A percentile compares a stretch with the other conserved stretches of the same genome.
Evolutionary conservation across 2,797 vertebrate genomes (phyloP).

Genomic region (Manis crassicaudata): DNA sequence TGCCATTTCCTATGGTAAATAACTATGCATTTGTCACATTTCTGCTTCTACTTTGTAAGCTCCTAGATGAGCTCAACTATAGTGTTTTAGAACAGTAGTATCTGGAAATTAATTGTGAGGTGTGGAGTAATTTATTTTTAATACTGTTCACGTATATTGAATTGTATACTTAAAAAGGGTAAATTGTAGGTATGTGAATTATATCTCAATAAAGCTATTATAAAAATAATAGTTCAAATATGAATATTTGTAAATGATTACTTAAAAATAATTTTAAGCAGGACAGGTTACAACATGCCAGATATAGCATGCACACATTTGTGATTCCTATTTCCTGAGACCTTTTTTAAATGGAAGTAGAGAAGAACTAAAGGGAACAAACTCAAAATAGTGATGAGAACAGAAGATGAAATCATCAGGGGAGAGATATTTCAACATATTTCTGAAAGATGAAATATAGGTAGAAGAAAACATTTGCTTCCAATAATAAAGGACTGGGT

Average conservation of each 20-base stretch:
- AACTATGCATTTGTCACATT: neutral
- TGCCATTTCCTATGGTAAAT: neutral
- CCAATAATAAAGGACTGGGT: neutral
- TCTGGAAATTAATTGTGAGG: neutral
- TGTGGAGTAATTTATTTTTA: conserved; percentile 1
- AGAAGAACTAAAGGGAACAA: neutral
- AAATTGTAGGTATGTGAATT: neutral
- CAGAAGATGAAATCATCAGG: neutral
- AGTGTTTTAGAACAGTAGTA: neutral
- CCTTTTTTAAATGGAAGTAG: neutral
- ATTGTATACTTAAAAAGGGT: neutral
- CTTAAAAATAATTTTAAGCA: conserved; percentile 36
- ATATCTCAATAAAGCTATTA: neutral
- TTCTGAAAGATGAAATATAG: conserved; percentile 10
- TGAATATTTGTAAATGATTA: conserved; percentile 4
- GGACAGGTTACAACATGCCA: neutral
- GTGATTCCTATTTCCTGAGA: neutral
- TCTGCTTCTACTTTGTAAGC: neutral
- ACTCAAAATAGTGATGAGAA: neutral
- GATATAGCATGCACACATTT: neutral
- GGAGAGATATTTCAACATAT: conserved; percentile 2
- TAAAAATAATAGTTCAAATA: conserved; percentile 45
- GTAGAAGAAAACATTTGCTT: neutral
- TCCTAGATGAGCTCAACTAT: neutral
- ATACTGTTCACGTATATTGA: conserved; percentile 17